Conservation (phyloP, 1,140 invertebrate species). For the Phocides pigmalion region DNA sequence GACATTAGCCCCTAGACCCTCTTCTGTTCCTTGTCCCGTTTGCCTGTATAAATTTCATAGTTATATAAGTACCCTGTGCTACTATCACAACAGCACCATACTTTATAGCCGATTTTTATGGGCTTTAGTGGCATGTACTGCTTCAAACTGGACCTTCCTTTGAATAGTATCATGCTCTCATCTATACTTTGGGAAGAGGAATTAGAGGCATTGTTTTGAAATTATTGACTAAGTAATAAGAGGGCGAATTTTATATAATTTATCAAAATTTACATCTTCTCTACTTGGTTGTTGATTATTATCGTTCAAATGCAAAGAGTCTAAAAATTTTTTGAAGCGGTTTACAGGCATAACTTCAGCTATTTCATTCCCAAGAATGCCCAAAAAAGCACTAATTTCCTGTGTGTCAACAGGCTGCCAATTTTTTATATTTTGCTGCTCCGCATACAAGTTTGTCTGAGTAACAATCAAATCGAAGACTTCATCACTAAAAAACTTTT, state of each 20-base stretch:
- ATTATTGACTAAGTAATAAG: slow-evolving; percentile 48
- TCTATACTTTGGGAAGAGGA: neutral
- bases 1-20: slow-evolving; percentile 43
- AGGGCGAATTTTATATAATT: slow-evolving; percentile 66
- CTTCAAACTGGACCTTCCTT: neutral
- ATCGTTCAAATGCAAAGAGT: slow-evolving; percentile 61
- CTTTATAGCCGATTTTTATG: slow-evolving; percentile 51
- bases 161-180: slow-evolving; percentile 2
- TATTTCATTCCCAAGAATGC: slow-evolving; percentile 58
- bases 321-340: slow-evolving; percentile 63
- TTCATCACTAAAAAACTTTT: slow-evolving; percentile 47
- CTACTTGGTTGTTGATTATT: slow-evolving; percentile 42
- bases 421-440: slow-evolving; percentile 46
- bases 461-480: slow-evolving; percentile 42
- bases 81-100: slow-evolving; percentile 45
- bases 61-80: slow-evolving; percentile 39
- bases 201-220: slow-evolving; percentile 2
- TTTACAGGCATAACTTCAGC: slow-evolving; percentile 64
- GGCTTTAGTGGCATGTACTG: neutral
- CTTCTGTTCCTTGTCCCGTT: slow-evolving; percentile 37
- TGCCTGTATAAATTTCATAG: slow-evolving; percentile 44
- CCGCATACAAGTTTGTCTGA: slow-evolving; percentile 48
- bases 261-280: slow-evolving; percentile 57
- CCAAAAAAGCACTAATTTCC: slow-evolving; percentile 48
- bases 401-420: slow-evolving; percentile 41